Percentiles rank a stretch among this genome's conserved stretches.
These are phyloP conservation scores for Mongoloraphidia duomilia DNA, from an alignment of 2,888 invertebrate genomes.

Conservation along the genomic window DNA sequence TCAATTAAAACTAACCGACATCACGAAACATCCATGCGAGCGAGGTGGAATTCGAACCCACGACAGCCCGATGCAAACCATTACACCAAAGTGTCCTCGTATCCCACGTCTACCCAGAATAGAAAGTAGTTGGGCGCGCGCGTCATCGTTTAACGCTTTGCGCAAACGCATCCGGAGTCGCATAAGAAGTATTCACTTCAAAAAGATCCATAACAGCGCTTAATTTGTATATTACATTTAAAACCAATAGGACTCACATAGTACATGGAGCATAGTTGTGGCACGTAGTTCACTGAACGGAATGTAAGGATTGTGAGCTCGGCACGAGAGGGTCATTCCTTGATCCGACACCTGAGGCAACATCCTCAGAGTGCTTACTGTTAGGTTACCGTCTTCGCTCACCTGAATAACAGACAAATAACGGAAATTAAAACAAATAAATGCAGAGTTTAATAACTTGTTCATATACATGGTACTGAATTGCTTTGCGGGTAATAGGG, in stretches of 20 bases:
- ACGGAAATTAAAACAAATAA: no score
- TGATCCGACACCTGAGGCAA: constrained; percentile 49
- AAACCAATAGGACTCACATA: constrained; percentile 15
- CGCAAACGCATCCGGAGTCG: not conserved
- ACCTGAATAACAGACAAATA: constrained; percentile 23
- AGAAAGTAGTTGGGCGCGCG: no score
- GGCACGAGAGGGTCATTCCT: constrained; percentile 34
- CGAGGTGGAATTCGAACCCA: not conserved
- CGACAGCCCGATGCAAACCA: constrained; percentile 2
- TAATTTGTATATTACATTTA: not conserved
- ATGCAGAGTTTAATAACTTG: no score
- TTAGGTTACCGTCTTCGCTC: constrained; percentile 49
- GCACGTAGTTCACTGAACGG: constrained; percentile 34
- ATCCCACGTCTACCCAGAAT: not conserved
- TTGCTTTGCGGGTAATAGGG: no score
- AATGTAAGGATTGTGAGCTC: constrained; percentile 36
- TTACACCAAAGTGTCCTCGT: not conserved
- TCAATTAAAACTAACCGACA: constrained; percentile 1
- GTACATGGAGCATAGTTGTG: constrained; percentile 36
- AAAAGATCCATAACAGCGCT: not conserved
- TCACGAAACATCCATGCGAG: not conserved
- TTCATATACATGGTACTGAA: no score
- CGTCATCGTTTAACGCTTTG: no score
- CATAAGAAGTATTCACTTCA: no score
- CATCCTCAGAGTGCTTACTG: constrained; percentile 49